Percentiles rank a stretch among this genome's conserved stretches.
phyloP scores from a whole-genome alignment of 2,797 vertebrate genomes.

The Myotis daubentonii region DNA sequence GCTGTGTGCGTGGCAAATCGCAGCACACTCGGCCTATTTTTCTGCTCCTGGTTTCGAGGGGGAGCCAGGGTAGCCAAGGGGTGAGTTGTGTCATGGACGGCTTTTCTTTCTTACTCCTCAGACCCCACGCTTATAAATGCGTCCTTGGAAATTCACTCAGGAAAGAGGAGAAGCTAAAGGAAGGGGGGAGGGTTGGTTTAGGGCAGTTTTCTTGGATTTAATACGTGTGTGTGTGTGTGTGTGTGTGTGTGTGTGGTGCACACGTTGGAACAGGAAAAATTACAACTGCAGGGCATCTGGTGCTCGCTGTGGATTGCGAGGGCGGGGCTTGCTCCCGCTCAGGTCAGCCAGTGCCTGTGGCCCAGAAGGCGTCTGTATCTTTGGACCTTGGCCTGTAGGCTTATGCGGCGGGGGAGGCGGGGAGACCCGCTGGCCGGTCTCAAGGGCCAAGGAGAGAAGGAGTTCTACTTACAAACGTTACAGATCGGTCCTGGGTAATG shows the following conservation, averaged over 20 bases:
- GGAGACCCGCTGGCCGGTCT: conserved; percentile 82
- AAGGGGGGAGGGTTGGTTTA: conserved; percentile 80
- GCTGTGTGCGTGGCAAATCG: conserved; percentile 67
- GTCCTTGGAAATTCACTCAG: conserved; percentile 79
- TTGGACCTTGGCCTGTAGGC: conserved; percentile 83
- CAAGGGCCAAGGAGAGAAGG: conserved; percentile 72
- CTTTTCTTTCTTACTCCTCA: conserved; percentile 76
- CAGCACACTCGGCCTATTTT: conserved; percentile 44
- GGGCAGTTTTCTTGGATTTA: conserved; percentile 76
- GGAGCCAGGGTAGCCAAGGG: conserved; percentile 77
- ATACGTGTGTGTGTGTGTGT: conserved; percentile 3
- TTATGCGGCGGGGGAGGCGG: conserved; percentile 78
- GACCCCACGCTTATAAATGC: conserved; percentile 79
- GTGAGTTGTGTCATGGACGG: conserved; percentile 78
- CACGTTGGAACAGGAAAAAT: conserved; percentile 66
- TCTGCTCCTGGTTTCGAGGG: conserved; percentile 62
- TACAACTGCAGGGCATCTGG: conserved; percentile 79
- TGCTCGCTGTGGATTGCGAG: conserved; percentile 69
- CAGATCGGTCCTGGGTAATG: conserved; percentile 84
- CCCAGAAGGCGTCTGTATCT: conserved; percentile 72
- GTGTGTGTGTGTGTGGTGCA: conserved; percentile 38
- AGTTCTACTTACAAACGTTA: conserved; percentile 84
- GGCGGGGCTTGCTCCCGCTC: conserved; percentile 77
- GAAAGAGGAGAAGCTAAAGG: conserved; percentile 74
- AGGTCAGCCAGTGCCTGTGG: conserved; percentile 72